phyloP scores from a whole-genome alignment of 2,797 vertebrate species.

The Eurystomus glaucurus region DNA sequence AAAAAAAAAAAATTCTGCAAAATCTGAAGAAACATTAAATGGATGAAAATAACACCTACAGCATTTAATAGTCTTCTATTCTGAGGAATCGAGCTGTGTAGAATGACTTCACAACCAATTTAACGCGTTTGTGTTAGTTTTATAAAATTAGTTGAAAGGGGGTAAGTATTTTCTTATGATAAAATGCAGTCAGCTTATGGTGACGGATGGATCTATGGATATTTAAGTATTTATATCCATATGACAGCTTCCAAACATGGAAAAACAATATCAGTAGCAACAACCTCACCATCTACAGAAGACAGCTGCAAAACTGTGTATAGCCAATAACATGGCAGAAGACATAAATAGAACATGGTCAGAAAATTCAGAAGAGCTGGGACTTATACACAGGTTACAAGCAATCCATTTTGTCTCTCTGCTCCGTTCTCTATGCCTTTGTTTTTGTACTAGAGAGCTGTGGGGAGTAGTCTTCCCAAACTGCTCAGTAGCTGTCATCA shows the following conservation, averaged over 20 bases:
- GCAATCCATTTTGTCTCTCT: not conserved
- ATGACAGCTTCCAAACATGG: not conserved
- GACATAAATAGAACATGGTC: rapidly evolving
- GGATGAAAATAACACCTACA: not conserved
- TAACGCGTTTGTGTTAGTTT: not conserved
- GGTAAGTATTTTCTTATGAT: not conserved
- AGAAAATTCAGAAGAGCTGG: not conserved
- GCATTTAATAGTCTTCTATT: not conserved
- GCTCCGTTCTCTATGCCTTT: not conserved
- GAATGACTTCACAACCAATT: not conserved
- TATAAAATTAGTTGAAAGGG: not conserved
- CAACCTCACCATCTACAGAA: not conserved
- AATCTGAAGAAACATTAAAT: not conserved
- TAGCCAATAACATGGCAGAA: rapidly evolving
- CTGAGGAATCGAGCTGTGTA: not conserved
- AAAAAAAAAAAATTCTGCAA: not conserved
- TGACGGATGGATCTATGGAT: not conserved
- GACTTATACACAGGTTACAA: rapidly evolving
- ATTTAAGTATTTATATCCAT: not conserved
- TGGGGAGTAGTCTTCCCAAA: not conserved
- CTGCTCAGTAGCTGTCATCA: not conserved
- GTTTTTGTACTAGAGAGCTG: not conserved
- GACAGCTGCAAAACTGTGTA: not conserved
- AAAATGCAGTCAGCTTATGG: not conserved
- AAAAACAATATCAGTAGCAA: not conserved